Percentiles rank a stretch among this genome's conserved stretches.
Conservation (phyloP, 1,140 invertebrate species). For the Leptoteleia sp. region DNA sequence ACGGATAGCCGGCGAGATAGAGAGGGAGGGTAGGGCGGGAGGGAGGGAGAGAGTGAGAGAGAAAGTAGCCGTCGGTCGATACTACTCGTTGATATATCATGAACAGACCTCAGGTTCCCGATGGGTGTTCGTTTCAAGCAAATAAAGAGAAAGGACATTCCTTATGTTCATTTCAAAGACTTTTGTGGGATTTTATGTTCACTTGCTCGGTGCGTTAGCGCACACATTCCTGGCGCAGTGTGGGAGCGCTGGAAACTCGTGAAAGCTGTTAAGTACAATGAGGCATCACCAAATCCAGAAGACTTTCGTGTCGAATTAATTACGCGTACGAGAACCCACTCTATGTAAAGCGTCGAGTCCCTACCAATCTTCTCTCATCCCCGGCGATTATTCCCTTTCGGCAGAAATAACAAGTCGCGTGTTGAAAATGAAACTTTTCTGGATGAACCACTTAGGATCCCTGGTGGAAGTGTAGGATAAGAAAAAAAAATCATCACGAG, state of each 20-base stretch:
- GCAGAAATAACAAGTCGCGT: no score
- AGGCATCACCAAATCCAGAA: slow-evolving; percentile 50
- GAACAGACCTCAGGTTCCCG: slow-evolving; percentile 37
- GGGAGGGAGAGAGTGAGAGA: not conserved
- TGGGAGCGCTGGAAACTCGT: slow-evolving; percentile 57
- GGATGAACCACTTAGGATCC: no score
- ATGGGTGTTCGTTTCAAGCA: slow-evolving; percentile 51
- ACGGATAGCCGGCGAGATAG: no score
- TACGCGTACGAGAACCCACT: slow-evolving; percentile 19
- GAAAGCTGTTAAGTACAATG: slow-evolving; percentile 63
- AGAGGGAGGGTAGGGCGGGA: slow-evolving; percentile 1
- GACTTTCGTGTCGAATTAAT: slow-evolving; percentile 51
- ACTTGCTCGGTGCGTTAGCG: slow-evolving; percentile 55
- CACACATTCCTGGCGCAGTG: slow-evolving; percentile 42
- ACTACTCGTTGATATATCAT: slow-evolving; percentile 43
- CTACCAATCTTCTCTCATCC: not conserved
- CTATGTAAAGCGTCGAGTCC: slow-evolving; percentile 21
- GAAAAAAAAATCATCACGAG: no score
- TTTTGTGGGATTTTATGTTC: slow-evolving; percentile 64
- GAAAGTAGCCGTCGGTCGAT: slow-evolving; percentile 21
- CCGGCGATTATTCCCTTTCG: slow-evolving; percentile 10
- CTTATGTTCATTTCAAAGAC: slow-evolving; percentile 60
- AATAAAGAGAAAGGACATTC: slow-evolving; percentile 68
- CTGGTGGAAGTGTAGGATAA: no score
- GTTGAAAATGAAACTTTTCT: no score